A percentile compares a stretch with the other conserved stretches of the same genome.
These are phyloP conservation scores for Plagodis pulveraria DNA, from an alignment of 2,888 invertebrate species.

Conservation along the genomic window DNA sequence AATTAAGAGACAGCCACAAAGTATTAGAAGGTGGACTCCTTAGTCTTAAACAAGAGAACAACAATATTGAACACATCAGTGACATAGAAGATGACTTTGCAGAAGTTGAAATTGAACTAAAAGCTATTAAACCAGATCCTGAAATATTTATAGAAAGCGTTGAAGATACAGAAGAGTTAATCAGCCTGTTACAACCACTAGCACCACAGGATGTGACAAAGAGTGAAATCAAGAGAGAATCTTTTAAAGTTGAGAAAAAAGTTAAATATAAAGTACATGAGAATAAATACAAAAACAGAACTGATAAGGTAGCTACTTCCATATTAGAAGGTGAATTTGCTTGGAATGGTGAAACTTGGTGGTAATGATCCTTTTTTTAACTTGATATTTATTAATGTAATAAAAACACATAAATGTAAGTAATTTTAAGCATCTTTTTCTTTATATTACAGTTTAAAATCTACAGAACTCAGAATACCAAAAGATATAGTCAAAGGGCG, in stretches of 20 bases:
- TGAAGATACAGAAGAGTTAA: conserved; percentile 41
- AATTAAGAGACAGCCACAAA: conserved; percentile 60
- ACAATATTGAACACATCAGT: conserved; percentile 44
- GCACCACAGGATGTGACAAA: conserved; percentile 34
- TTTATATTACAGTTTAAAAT: conserved; percentile 54
- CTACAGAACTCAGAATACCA: conserved; percentile 34
- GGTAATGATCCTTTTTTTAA: conserved; percentile 52
- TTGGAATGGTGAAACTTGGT: conserved; percentile 75
- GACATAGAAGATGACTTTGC: conserved; percentile 38
- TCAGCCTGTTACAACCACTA: conserved; percentile 44
- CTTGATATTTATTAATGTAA: too few relatives aligned
- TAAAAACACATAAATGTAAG: too few relatives aligned
- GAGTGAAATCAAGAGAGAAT: conserved; percentile 32
- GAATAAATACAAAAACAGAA: conserved; percentile 41
- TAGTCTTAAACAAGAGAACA: conserved; percentile 50
- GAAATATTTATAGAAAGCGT: conserved; percentile 14
- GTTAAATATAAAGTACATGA: conserved; percentile 32
- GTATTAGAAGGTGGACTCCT: conserved; percentile 52
- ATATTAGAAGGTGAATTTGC: conserved; percentile 71
- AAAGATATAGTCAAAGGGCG: conserved; percentile 33
- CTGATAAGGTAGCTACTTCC: conserved; percentile 67
- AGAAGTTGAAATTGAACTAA: conserved; percentile 46
- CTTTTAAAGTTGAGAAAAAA: conserved; percentile 28
- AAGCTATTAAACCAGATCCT: conserved; percentile 49
- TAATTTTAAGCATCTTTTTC: conserved; percentile 2